Evolutionary conservation across 2,797 vertebrate genomes (phyloP).

Genomic region (Pseudocheirus occidentalis): DNA sequence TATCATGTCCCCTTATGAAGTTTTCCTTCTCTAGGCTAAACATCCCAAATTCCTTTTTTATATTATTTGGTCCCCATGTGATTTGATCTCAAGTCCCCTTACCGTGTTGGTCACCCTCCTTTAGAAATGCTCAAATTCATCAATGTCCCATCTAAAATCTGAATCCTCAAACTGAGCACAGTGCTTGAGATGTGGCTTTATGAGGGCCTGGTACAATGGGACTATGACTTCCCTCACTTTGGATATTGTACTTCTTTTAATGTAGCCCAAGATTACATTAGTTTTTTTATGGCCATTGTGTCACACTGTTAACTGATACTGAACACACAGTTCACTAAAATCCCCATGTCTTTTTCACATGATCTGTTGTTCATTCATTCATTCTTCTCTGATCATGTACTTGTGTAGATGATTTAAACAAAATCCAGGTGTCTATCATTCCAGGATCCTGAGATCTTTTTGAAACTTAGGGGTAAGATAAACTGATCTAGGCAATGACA

Average conservation of each 20-base stretch:
- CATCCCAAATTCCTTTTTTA: neutral
- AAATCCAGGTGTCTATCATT: neutral
- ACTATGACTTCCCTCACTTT: neutral
- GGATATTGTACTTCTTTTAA: neutral
- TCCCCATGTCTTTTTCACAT: neutral
- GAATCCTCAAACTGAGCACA: neutral
- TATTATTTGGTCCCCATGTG: neutral
- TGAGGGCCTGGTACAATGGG: neutral
- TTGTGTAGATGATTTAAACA: neutral
- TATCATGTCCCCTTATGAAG: neutral
- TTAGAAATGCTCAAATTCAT: neutral
- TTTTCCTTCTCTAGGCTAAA: neutral
- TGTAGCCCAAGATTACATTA: neutral
- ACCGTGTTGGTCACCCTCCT: neutral
- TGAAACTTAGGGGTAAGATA: neutral
- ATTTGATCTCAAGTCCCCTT: neutral
- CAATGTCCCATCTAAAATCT: neutral
- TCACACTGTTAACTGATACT: neutral
- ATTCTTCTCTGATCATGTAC: neutral
- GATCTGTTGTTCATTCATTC: neutral
- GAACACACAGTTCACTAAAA: neutral
- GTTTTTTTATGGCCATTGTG: neutral
- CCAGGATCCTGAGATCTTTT: neutral
- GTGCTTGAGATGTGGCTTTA: neutral
- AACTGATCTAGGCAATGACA: neutral